These are phyloP conservation scores for Drosophila macrospina DNA, from an alignment of 2,888 invertebrate species.

Conservation along the genomic window DNA sequence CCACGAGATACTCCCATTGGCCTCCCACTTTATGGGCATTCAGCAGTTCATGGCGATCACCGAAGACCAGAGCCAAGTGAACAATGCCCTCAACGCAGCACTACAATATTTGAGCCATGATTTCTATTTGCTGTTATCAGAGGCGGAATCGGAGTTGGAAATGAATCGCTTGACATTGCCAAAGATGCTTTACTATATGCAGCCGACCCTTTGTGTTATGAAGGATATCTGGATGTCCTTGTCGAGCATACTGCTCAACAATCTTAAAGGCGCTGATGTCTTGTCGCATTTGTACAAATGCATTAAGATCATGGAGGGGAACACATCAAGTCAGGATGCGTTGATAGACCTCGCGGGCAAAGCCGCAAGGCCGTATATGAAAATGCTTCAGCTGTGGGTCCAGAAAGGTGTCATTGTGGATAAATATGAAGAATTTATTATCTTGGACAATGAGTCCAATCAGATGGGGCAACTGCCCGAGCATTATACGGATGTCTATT, in stretches of 20 bases:
- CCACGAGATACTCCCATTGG: constrained; percentile 91
- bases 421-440: constrained; percentile 95
- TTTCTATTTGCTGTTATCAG: constrained; percentile 92
- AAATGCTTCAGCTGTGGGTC: constrained; percentile 96
- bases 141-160: constrained; percentile 92
- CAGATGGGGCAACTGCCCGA: constrained; percentile 75
- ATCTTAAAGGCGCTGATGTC: constrained; percentile 89
- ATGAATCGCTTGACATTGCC: constrained; percentile 91
- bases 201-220: constrained; percentile 94
- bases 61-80: constrained; percentile 92
- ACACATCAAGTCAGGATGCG: constrained; percentile 91
- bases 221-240: constrained; percentile 92
- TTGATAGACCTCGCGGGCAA: constrained; percentile 93
- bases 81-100: constrained; percentile 95
- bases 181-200: constrained; percentile 95
- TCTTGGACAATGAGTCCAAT: constrained; percentile 95
- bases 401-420: constrained; percentile 97
- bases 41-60: constrained; percentile 89
- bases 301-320: constrained; percentile 90
- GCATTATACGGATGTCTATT: constrained; percentile 88
- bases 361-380: constrained; percentile 95
- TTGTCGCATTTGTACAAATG: constrained; percentile 94
- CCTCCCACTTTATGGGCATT: constrained; percentile 94
- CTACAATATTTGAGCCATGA: constrained; percentile 93
- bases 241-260: constrained; percentile 90